Evolutionary conservation across 2,888 invertebrate genomes (phyloP).

Genomic region (Empis livida): DNA sequence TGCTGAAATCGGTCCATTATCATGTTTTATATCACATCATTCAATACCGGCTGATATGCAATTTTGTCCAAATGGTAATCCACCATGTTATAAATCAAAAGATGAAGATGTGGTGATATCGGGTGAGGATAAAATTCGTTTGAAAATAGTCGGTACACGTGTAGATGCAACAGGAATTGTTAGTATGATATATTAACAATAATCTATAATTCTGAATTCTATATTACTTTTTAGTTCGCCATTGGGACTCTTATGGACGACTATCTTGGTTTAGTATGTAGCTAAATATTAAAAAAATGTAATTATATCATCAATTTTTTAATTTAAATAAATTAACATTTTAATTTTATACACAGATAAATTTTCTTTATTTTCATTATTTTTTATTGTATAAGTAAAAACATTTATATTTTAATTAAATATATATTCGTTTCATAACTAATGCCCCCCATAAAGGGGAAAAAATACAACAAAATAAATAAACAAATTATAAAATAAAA

Average conservation of each 20-base stretch:
- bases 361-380: background rate
- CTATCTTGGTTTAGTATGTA: constrained; percentile 67
- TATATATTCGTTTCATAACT: no score
- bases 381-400: background rate
- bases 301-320: background rate
- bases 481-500: no score
- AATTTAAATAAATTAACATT: background rate
- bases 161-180: constrained; percentile 99
- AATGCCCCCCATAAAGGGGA: no score
- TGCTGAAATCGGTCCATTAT: constrained; percentile 96
- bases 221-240: constrained; percentile 62
- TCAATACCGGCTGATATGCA: constrained; percentile 99
- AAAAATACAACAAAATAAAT: no score
- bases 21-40: constrained; percentile 96
- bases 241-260: constrained; percentile 99
- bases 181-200: constrained; percentile 41
- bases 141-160: constrained; percentile 97
- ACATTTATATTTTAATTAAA: no score
- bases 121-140: constrained; percentile 90
- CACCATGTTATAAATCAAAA: constrained; percentile 96
- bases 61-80: constrained; percentile 95
- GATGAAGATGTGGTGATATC: constrained; percentile 97
- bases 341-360: background rate
- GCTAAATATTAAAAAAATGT: constrained; percentile 17
- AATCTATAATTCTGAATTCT: constrained; percentile 5